Evolutionary conservation across 23 tunicate species (phyloP), one percentile per base, ranked within the genome.

Genomic region (Trididemnum clinides): DNA sequence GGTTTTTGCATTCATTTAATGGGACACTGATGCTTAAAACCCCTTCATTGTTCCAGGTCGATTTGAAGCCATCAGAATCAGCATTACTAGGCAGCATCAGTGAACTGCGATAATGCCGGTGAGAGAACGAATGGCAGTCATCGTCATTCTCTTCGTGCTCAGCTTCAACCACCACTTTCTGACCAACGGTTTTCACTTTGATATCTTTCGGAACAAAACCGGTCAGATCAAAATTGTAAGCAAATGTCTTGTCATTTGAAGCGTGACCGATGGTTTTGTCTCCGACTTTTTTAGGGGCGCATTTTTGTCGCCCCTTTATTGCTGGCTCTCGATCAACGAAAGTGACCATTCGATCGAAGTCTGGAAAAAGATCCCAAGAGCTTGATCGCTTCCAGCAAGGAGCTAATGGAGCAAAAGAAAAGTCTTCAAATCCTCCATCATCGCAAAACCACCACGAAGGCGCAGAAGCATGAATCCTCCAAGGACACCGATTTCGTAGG

Each of bases 1-100:
- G 25, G 25, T 59, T 28, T 59, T 28, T 59, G 66, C 25, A 15
- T 5, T 59, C 66, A 4, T 59, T 25, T 10, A 51, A 66, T 28
- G 94, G 94, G 3, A 88, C 94, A 25, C 72, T 32, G 58, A 89
- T 89, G 30, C 79, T 83, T 12, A 89, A 39, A 33, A 84, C 64
- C 7, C 94, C 94, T 28, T 33, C 50, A 6, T 33, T 39, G 2
- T 59, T 37, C 71, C 77, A 50, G 26, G 63, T 49, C 33, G 94
- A 89, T 22, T 78, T 89, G 2, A 89, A 26, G 20, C 78, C 34
- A 64, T 89, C 88, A 21, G 84, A 70, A 27, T 84, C 44, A 38
- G 84, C 81, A 34, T 50, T 69, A 26, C 84, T 50, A 50, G 94
- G 94, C 51, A 89, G 71, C 15, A 65, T 7, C 34, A 84, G 34